Percentiles rank a stretch among this genome's conserved stretches.
These are phyloP conservation scores for Drosophila paucipuncta DNA, from an alignment of 2,888 invertebrate genomes.

Conservation along the genomic window DNA sequence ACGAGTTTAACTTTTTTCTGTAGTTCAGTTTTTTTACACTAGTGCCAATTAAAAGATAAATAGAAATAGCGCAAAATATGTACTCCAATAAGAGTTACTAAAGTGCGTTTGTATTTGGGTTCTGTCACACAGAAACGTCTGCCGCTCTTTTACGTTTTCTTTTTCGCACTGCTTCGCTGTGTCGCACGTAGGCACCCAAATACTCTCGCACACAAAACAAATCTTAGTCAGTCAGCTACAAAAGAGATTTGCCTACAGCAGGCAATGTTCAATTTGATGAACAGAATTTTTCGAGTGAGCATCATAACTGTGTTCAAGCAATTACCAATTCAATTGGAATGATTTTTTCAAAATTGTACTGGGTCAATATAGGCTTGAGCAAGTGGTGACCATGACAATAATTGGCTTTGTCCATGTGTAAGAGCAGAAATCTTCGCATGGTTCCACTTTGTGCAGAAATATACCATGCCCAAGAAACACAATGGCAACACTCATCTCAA, in stretches of 20 bases:
- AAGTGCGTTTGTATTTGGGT: not conserved
- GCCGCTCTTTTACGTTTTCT: slow-evolving; percentile 3
- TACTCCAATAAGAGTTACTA: not conserved
- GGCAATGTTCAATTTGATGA: not conserved
- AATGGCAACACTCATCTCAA: not conserved
- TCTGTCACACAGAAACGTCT: not conserved
- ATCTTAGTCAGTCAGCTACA: not conserved
- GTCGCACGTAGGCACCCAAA: too few species aligned
- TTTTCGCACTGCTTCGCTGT: not conserved
- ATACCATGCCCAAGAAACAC: not conserved
- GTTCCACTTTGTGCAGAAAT: not conserved
- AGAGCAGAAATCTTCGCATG: not conserved
- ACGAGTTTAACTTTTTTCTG: not conserved
- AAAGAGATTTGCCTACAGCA: not conserved
- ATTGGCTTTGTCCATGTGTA: not conserved
- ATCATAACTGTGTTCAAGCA: not conserved
- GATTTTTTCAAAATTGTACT: not conserved
- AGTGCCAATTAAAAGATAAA: not conserved
- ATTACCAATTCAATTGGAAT: not conserved
- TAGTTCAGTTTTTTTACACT: not conserved
- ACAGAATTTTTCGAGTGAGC: not conserved
- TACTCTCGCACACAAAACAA: not conserved
- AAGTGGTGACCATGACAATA: not conserved
- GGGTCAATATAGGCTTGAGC: not conserved
- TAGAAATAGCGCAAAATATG: not conserved